Conservation (phyloP, 2,113 vertebrate genomes). For the Scophthalmus maximus region DNA sequence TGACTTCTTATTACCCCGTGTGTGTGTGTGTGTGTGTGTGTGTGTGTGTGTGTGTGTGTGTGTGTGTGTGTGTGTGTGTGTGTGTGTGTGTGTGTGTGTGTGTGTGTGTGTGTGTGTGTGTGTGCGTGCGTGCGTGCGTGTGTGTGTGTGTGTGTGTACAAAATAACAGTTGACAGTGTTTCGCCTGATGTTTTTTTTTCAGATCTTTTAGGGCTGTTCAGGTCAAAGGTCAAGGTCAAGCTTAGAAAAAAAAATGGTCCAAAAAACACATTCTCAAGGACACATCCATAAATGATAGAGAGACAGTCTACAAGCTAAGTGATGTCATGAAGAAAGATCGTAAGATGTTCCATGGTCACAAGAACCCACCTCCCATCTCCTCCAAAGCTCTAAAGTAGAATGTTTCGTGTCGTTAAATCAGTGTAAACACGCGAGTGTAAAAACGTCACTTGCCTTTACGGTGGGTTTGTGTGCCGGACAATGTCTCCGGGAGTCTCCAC, state of each 20-base stretch:
- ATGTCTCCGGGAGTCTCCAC: no score
- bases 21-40: not conserved
- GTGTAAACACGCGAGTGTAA: not conserved
- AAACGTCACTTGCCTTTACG: not conserved
- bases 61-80: not conserved
- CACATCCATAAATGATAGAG: not conserved
- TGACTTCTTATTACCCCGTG: not conserved
- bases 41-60: not conserved
- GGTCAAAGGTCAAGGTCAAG: not conserved
- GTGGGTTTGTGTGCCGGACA: not conserved
- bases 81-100: no score
- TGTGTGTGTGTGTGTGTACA: not conserved
- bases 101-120: not conserved
- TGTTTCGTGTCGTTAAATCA: no score
- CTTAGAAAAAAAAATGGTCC: not conserved
- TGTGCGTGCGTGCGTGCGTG: not conserved
- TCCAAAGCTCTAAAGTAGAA: no score
- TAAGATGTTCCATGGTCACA: no score
- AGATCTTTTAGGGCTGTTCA: not conserved
- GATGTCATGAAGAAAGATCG: no score
- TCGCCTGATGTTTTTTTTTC: not conserved
- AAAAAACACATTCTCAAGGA: not conserved
- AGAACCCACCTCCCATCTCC: no score
- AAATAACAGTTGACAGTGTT: not conserved
- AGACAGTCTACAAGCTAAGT: not conserved